Evolutionary conservation across 2,797 vertebrate genomes (phyloP).

Genomic region (Brachyalestes nurse): DNA sequence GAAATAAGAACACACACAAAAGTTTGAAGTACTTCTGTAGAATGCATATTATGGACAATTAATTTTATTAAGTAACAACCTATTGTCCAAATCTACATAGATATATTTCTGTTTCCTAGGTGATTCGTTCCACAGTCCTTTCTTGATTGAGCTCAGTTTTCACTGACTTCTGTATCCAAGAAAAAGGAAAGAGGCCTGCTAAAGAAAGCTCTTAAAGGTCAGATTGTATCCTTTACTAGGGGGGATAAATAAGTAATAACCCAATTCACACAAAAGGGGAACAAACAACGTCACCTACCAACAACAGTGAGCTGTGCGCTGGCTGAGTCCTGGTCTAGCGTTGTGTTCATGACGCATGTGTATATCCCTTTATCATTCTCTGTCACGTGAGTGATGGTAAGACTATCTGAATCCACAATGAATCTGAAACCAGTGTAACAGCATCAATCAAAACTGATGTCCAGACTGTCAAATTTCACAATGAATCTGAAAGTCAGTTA

Average conservation of each 20-base stretch:
- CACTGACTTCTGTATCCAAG: background rate
- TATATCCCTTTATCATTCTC: conserved; percentile 91
- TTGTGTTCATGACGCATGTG: conserved; percentile 92
- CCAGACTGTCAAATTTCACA: background rate
- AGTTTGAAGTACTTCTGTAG: conserved; percentile 14
- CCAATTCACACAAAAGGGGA: conserved; percentile 1
- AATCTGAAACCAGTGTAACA: conserved; percentile 76
- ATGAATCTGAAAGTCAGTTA: background rate
- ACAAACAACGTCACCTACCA: conserved; percentile 78
- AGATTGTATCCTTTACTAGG: background rate
- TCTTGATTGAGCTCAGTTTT: background rate
- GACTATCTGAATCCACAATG: conserved; percentile 82
- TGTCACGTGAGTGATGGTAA: conserved; percentile 86
- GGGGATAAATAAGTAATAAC: background rate
- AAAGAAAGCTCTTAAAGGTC: conserved; percentile 46
- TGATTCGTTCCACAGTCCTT: background rate
- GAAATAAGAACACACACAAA: conserved; percentile 61
- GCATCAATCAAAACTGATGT: background rate
- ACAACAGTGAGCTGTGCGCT: conserved; percentile 92
- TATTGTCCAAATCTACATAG: too few species aligned
- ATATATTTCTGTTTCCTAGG: background rate
- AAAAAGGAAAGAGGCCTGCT: background rate
- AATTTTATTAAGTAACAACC: too few species aligned
- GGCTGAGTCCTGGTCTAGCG: conserved; percentile 92
- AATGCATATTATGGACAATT: background rate